A percentile compares a stretch with the other conserved stretches of the same genome.
These are phyloP conservation scores for Tetramorium bicarinatum DNA, from an alignment of 2,888 invertebrate species.

Conservation along the genomic window DNA sequence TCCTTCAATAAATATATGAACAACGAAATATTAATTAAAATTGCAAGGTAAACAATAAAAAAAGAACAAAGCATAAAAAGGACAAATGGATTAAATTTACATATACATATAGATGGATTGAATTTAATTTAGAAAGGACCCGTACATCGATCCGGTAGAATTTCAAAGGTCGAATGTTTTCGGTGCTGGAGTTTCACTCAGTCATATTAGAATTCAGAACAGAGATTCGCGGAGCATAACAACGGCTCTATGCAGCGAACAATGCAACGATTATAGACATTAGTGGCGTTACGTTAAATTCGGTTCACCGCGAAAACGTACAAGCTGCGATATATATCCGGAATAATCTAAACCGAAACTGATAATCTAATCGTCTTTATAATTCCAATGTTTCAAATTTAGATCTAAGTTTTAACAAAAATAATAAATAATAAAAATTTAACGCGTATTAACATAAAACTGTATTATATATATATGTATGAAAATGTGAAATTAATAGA, in stretches of 20 bases:
- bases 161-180: constrained; percentile 26
- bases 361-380: not conserved
- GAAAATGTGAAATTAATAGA: not conserved
- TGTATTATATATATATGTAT: not conserved
- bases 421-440: not conserved
- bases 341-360: not conserved
- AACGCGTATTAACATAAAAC: not conserved
- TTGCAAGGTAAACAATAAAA: not conserved
- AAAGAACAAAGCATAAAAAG: not conserved
- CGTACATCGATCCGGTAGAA: constrained; percentile 11
- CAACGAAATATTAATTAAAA: not conserved
- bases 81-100: constrained; percentile 14
- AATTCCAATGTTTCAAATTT: not conserved
- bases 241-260: not conserved
- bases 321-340: not conserved
- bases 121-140: constrained; percentile 23
- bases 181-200: not conserved
- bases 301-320: not conserved
- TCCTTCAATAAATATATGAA: not conserved
- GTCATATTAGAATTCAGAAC: constrained; percentile 14
- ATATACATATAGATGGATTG: constrained; percentile 6
- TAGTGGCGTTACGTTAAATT: not conserved
- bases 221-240: not conserved
- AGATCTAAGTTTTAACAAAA: not conserved
- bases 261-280: not conserved